Evolutionary conservation across 2,888 invertebrate genomes (phyloP).

Genomic region (Aspidiotus destructor): DNA sequence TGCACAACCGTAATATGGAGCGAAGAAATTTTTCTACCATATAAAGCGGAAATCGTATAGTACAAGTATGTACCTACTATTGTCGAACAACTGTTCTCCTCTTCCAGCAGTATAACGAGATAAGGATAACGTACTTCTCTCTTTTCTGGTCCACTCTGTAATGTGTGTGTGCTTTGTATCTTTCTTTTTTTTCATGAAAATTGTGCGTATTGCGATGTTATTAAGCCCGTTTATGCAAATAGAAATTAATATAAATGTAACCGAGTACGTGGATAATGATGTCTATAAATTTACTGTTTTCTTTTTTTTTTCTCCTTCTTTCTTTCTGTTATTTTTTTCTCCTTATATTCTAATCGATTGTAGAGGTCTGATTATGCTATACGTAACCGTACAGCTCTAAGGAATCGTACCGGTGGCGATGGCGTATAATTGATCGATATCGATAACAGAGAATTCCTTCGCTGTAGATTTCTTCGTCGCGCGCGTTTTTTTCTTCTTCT

Average conservation of each 20-base stretch:
- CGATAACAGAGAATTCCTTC: slow-evolving; percentile 5
- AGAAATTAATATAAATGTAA: slow-evolving; percentile 33
- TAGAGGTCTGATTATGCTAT: slow-evolving; percentile 23
- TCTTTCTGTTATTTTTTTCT: background rate
- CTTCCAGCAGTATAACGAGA: slow-evolving; percentile 19
- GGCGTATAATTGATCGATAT: slow-evolving; percentile 8
- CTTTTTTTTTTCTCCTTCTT: too few species aligned
- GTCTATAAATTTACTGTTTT: slow-evolving; percentile 27
- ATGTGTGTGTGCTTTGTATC: background rate
- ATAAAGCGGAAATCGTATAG: slow-evolving; percentile 28
- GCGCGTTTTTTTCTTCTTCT: background rate
- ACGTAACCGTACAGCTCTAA: slow-evolving; percentile 14
- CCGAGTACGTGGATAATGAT: slow-evolving; percentile 32
- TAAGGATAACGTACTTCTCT: background rate
- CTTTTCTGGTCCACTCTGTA: background rate
- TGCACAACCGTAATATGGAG: slow-evolving; percentile 2
- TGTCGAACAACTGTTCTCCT: slow-evolving; percentile 30
- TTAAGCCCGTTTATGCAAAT: slow-evolving; percentile 32
- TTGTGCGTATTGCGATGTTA: slow-evolving; percentile 29
- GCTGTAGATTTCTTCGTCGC: slow-evolving; percentile 2
- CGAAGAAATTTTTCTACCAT: slow-evolving; percentile 18
- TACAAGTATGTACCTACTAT: slow-evolving; percentile 24
- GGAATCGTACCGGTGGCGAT: slow-evolving; percentile 1
- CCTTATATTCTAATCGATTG: slow-evolving; percentile 24
- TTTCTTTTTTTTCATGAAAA: slow-evolving; percentile 29